Percentiles rank a stretch among this genome's conserved stretches.
phyloP scores from a whole-genome alignment of 1,140 invertebrate species.

The Mya arenaria region DNA sequence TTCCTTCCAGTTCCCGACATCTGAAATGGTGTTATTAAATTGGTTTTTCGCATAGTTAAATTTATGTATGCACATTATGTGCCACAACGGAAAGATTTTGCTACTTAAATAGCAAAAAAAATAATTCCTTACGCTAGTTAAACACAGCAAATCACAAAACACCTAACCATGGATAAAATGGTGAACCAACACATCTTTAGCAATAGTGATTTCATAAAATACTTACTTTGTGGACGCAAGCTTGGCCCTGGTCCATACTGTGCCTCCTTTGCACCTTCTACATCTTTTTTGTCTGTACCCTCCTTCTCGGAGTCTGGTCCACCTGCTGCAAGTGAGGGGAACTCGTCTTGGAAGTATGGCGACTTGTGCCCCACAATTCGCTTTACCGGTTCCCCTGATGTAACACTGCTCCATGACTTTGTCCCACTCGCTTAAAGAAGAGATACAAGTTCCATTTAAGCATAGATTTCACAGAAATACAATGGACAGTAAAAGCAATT shows the following conservation, averaged over 20 bases:
- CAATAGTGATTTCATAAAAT: no score
- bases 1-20: slow-evolving; percentile 81
- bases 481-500: no score
- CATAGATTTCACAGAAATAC: no score
- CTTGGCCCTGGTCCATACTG: slow-evolving; percentile 90
- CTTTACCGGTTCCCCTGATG: slow-evolving; percentile 78
- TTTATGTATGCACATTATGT: no score
- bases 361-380: slow-evolving; percentile 82
- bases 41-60: no score
- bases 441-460: background rate
- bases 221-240: slow-evolving; percentile 87
- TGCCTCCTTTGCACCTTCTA: slow-evolving; percentile 82
- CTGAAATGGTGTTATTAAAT: no score
- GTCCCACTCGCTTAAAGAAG: slow-evolving; percentile 12
- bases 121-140: no score
- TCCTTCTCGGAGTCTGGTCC: slow-evolving; percentile 69
- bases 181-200: no score
- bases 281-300: slow-evolving; percentile 75
- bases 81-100: no score
- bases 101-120: no score
- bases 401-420: slow-evolving; percentile 83
- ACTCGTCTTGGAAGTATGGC: slow-evolving; percentile 83
- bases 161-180: no score
- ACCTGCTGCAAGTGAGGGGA: slow-evolving; percentile 82
- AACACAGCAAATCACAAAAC: no score